phyloP scores from a whole-genome alignment of 2,888 invertebrate species.

The Pterobdella sp. region DNA sequence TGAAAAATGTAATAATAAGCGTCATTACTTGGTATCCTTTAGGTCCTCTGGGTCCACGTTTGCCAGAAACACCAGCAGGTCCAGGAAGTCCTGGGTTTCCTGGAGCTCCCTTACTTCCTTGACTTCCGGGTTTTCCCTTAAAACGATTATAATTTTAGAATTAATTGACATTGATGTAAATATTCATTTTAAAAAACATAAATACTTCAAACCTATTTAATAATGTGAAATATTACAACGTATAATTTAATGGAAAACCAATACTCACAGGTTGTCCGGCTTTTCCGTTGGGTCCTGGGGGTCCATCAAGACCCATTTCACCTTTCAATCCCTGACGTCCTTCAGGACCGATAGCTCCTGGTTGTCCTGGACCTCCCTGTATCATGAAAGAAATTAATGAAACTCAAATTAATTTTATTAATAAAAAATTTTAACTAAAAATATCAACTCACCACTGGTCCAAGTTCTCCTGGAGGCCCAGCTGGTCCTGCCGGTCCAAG shows the following conservation, averaged over 20 bases:
- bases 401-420: background rate
- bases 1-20: background rate
- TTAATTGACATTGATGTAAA: background rate
- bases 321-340: constrained; percentile 33
- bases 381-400: background rate
- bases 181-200: background rate
- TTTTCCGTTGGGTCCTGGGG: constrained; percentile 66
- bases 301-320: constrained; percentile 30
- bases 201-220: no score
- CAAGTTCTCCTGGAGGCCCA: constrained; percentile 54
- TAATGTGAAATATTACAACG: background rate
- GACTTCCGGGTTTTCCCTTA: constrained; percentile 16
- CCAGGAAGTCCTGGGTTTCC: constrained; percentile 33
- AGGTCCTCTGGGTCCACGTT: constrained; percentile 33
- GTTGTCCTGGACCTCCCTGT: constrained; percentile 35
- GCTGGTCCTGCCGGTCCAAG: constrained; percentile 36
- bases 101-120: constrained; percentile 17
- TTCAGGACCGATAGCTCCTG: constrained; percentile 29
- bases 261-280: constrained; percentile 59
- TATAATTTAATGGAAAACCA: background rate
- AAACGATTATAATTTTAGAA: background rate
- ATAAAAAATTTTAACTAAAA: background rate
- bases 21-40: constrained; percentile 28
- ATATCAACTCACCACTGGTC: constrained; percentile 50
- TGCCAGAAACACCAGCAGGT: constrained; percentile 29